phyloP scores from a whole-genome alignment of 2,888 invertebrate genomes.

The Eubasilissa splendida region DNA sequence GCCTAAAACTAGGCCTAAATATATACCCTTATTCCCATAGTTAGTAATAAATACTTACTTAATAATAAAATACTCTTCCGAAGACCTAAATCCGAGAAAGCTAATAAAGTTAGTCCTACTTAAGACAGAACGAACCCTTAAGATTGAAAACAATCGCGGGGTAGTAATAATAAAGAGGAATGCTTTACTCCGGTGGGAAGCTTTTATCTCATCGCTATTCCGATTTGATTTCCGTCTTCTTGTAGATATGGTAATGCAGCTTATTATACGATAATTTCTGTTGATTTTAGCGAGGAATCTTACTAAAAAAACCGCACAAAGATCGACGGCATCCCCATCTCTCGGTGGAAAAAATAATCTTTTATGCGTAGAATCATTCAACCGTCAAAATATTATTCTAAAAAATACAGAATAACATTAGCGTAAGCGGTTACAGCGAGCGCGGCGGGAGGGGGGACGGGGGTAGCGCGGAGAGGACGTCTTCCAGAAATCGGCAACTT shows the following conservation, averaged over 20 bases:
- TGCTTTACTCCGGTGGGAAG: no score
- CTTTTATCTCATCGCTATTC: no score
- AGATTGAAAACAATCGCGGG: no score
- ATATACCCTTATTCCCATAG: no score
- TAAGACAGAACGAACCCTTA: no score
- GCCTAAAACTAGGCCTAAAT: no score
- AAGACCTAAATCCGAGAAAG: no score
- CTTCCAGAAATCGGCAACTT: constrained; percentile 19
- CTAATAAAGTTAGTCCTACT: no score
- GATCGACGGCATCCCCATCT: constrained; percentile 34
- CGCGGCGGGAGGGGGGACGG: constrained; percentile 29
- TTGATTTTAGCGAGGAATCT: constrained; percentile 34
- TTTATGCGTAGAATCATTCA: constrained; percentile 58
- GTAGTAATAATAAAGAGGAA: no score
- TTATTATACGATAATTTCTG: constrained; percentile 35
- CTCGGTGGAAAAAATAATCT: constrained; percentile 57
- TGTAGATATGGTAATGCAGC: constrained; percentile 13
- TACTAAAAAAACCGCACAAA: constrained; percentile 3
- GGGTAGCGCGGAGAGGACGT: neutral
- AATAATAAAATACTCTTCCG: no score
- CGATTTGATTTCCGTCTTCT: neutral
- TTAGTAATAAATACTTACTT: no score
- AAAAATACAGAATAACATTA: constrained; percentile 59
- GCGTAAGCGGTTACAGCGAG: constrained; percentile 58
- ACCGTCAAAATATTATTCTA: constrained; percentile 59